Evolutionary conservation across 2,797 vertebrate genomes (phyloP).

Genomic region (Selene dorsalis): DNA sequence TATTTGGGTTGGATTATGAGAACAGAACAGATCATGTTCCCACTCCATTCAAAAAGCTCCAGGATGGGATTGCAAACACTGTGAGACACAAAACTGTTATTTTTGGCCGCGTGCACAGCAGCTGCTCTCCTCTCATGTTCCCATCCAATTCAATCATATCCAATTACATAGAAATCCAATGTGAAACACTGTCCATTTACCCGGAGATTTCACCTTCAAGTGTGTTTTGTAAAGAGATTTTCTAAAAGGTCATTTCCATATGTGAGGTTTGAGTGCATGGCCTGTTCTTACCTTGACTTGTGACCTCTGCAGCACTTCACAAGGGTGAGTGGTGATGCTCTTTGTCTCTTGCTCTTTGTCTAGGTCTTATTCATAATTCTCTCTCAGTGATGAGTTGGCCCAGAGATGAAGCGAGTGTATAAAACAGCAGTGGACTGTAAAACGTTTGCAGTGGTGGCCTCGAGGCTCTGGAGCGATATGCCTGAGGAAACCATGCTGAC

Average conservation of each 20-base stretch:
- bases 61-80: background rate
- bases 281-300: background rate
- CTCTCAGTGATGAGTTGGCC: background rate
- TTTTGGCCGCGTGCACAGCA: background rate
- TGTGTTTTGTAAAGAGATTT: background rate
- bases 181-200: background rate
- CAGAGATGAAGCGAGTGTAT: no score
- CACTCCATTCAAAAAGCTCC: constrained; percentile 8
- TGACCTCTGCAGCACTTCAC: background rate
- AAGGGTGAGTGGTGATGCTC: no score
- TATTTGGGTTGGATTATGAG: constrained; percentile 37
- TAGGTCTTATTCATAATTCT: background rate
- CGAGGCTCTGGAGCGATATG: no score
- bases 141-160: background rate
- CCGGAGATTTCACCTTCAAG: background rate
- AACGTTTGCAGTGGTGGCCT: no score
- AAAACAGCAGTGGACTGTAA: no score
- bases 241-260: no score
- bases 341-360: no score
- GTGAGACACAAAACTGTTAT: constrained; percentile 3
- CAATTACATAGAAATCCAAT: background rate
- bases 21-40: constrained; percentile 12
- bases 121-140: background rate
- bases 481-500: no score
- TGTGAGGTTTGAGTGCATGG: background rate